phyloP scores from a whole-genome alignment of 2,797 vertebrate species.

The Brachyalestes nurse region DNA sequence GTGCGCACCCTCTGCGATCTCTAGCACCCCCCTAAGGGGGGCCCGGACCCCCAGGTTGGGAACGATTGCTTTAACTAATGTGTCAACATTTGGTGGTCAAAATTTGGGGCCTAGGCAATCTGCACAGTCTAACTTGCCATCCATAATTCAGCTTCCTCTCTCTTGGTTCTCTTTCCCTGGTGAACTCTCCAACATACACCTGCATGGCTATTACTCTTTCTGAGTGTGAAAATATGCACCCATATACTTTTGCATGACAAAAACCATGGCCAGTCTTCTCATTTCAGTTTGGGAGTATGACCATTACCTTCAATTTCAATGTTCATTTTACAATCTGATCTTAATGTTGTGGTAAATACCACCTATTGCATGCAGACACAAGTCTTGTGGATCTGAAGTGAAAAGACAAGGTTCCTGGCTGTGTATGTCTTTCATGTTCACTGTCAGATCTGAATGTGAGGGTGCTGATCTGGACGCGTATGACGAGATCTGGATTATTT shows the following conservation, averaged over 20 bases:
- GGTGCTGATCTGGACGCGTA: background rate
- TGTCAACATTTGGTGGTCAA: background rate
- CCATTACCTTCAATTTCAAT: background rate
- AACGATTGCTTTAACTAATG: too few species aligned
- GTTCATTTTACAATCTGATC: background rate
- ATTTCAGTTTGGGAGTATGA: background rate
- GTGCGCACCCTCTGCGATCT: too few species aligned
- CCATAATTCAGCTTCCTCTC: conserved; percentile 54
- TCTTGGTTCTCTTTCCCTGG: conserved; percentile 73
- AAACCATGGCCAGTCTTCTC: background rate
- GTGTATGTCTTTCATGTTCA: background rate
- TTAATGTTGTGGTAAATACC: background rate
- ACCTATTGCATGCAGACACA: background rate
- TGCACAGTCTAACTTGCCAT: background rate
- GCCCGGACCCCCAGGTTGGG: too few species aligned
- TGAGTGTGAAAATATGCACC: background rate
- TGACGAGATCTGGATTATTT: background rate
- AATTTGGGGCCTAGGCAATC: background rate
- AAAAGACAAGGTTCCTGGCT: background rate
- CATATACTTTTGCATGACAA: background rate
- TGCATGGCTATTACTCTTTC: conserved; percentile 18
- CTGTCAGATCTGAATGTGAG: background rate
- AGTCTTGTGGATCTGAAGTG: background rate
- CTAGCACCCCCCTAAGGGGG: too few species aligned
- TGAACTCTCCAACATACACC: background rate